Base-by-base conservation (phyloP, 1,140 invertebrate species). In the Hyphantria cunea region DNA sequence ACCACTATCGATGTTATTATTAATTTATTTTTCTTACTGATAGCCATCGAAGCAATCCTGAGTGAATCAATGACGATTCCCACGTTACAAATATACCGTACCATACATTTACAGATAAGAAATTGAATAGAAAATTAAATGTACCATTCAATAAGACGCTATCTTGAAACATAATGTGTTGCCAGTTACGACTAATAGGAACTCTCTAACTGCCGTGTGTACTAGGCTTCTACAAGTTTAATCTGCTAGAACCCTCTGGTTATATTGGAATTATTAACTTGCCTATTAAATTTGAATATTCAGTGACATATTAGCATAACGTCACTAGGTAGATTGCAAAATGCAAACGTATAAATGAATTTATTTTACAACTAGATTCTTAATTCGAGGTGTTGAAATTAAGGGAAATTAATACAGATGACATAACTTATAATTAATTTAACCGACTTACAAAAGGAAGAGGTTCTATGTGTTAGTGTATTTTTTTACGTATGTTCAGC, bases 21-120 rank as follows among this genome's bases (percentile, higher is more conserved):
- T 82, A 86, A 84, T 80, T 82, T 70, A 80, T 78, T 83, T n/a
- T 82, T 76, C 72, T 70, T 75, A 34, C 15, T 59, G 82, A 85
- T 86, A 85, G 52, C 51, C 71, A 84, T 86, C 83, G 58, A 73
- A 76, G 82, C 87, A 89, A 86, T 86, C 79, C 82, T 82, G 68
- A 78, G 74, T 67, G 74, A 55, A 64, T 69, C 63, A 64, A 76
- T 78, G 74, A 82, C 63, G 74, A 73, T 86, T 88, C 86, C 78
- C 85, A 90, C 82, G 85, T 79, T 77, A 79, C 71, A 63, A 70
- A 76, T 80, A 74, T 79, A 76, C 72, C 70, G 72, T 78, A 76
- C 68, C 68, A 72, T 61, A 75, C 71, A 78, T 74, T 82, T 70
- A 78, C 32, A 80, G 75, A 86, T 82, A 86, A 84, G 77, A 58